Percentiles rank a stretch among this genome's conserved stretches.
These are phyloP conservation scores for Petrolisthes manimaculis DNA, from an alignment of 2,888 invertebrate species.

Conservation along the genomic window DNA sequence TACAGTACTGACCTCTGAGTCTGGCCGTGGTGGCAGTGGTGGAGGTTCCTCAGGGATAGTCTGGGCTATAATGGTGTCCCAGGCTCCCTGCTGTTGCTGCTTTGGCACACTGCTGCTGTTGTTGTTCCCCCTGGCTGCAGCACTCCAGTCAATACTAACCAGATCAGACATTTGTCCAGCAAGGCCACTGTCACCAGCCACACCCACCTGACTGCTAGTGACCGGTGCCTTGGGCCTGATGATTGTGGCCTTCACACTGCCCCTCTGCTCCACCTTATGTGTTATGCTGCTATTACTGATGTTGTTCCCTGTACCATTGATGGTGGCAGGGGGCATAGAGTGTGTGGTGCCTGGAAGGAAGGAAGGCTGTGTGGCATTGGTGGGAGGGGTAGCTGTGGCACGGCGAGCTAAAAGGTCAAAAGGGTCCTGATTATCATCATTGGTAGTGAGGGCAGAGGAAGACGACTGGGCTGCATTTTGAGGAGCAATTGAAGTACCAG, in stretches of 20 bases:
- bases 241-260: slow-evolving; percentile 35
- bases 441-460: not conserved
- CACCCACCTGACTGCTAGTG: slow-evolving; percentile 37
- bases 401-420: slow-evolving; percentile 47
- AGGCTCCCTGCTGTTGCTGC: not conserved
- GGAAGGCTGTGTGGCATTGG: not conserved
- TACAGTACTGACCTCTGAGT: slow-evolving; percentile 39
- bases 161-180: slow-evolving; percentile 27
- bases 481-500: slow-evolving; percentile 9
- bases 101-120: not conserved
- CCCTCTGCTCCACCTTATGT: slow-evolving; percentile 29
- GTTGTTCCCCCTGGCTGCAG: slow-evolving; percentile 2
- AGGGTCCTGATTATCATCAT: slow-evolving; percentile 42
- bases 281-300: not conserved
- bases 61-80: slow-evolving; percentile 41
- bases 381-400: not conserved
- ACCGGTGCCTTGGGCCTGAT: slow-evolving; percentile 53
- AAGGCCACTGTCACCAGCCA: slow-evolving; percentile 43
- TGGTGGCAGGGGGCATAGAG: not conserved
- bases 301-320: not conserved
- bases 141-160: slow-evolving; percentile 35
- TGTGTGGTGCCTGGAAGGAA: not conserved
- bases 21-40: slow-evolving; percentile 52
- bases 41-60: slow-evolving; percentile 54
- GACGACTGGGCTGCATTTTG: not conserved